Evolutionary conservation across 1,140 invertebrate genomes (phyloP).

Genomic region (Drosophila teissieri): DNA sequence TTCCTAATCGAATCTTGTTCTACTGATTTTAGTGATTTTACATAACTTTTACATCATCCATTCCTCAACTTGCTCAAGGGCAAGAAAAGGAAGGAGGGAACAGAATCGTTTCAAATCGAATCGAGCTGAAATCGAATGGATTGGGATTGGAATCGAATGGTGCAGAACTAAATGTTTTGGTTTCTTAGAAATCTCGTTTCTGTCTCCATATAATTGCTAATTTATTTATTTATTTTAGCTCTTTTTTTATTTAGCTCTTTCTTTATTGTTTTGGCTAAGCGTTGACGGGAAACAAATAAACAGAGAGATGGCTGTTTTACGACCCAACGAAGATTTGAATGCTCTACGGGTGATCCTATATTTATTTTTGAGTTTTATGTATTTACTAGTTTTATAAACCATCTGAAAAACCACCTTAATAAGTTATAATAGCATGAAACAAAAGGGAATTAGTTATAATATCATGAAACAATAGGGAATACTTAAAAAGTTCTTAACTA

Average conservation of each 20-base stretch:
- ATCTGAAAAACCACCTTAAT: no score
- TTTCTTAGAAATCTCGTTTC: slow-evolving; percentile 64
- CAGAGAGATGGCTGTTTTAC: not conserved
- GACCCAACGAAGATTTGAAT: not conserved
- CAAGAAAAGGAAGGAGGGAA: slow-evolving; percentile 21
- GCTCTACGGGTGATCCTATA: not conserved
- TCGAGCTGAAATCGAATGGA: slow-evolving; percentile 3
- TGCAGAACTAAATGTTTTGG: slow-evolving; percentile 40
- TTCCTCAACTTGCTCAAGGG: slow-evolving; percentile 21
- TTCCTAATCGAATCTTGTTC: not conserved
- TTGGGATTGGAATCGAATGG: slow-evolving; percentile 6
- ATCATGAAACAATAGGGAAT: no score
- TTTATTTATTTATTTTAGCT: slow-evolving; percentile 72
- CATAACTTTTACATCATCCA: slow-evolving; percentile 41
- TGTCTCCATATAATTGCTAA: slow-evolving; percentile 74
- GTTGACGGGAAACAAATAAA: slow-evolving; percentile 30
- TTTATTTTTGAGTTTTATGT: not conserved
- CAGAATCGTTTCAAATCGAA: slow-evolving; percentile 2
- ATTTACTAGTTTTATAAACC: no score
- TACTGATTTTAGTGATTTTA: slow-evolving; percentile 15
- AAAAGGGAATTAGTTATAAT: no score
- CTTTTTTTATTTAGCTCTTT: slow-evolving; percentile 57
- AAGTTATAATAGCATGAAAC: no score
- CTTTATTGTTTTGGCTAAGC: slow-evolving; percentile 54
- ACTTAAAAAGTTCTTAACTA: no score